Percentiles rank a stretch among this genome's conserved stretches.
Evolutionary conservation across 1,140 invertebrate genomes (phyloP).

Genomic region (Linepithema humile): DNA sequence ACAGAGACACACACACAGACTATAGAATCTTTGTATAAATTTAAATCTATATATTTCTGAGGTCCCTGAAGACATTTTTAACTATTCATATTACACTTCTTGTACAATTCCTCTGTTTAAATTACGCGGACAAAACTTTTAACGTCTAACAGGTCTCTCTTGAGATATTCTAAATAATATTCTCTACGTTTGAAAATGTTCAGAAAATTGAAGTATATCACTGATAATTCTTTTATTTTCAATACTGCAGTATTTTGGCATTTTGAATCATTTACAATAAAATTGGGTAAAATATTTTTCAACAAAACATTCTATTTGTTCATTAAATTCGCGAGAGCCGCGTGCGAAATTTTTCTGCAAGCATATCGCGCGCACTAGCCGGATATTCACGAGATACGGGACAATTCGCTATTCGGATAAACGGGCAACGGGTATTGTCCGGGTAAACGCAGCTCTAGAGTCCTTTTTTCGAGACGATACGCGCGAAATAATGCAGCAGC

Average conservation of each 20-base stretch:
- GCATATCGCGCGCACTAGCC: not conserved
- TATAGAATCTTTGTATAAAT: not conserved
- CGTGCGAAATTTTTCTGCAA: slow-evolving; percentile 8
- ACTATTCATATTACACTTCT: not conserved
- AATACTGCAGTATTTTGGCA: not conserved
- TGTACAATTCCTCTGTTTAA: not conserved
- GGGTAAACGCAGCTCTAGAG: slow-evolving; percentile 58
- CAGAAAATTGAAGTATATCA: not conserved
- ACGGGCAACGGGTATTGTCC: slow-evolving; percentile 10
- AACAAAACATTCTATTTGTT: not conserved
- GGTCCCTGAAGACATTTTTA: not conserved
- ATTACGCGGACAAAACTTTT: not conserved
- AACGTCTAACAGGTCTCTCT: not conserved
- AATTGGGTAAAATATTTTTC: not conserved
- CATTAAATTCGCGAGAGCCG: slow-evolving; percentile 26
- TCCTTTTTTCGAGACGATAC: slow-evolving; percentile 50
- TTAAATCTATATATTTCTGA: not conserved
- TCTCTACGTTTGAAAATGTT: slow-evolving; percentile 9
- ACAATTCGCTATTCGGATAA: slow-evolving; percentile 34
- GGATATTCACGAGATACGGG: not conserved
- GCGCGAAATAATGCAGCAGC: slow-evolving; percentile 50
- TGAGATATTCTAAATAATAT: not conserved
- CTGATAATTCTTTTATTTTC: not conserved
- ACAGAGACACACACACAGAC: no score
- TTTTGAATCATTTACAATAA: slow-evolving; percentile 2